These are phyloP conservation scores for Fragum whitleyi DNA, from an alignment of 2,888 invertebrate species.

Conservation along the genomic window DNA sequence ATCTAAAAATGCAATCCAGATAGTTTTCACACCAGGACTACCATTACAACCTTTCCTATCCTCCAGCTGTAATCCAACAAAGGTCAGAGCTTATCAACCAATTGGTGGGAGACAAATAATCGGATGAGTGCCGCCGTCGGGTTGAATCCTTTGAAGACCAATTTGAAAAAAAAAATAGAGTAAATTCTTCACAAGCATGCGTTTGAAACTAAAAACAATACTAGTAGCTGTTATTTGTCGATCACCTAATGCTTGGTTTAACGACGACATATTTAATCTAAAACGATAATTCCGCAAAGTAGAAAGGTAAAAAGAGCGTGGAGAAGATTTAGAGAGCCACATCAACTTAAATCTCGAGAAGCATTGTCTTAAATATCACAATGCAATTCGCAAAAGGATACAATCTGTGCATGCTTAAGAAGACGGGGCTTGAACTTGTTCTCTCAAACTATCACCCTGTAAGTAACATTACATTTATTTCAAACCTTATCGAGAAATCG, in stretches of 20 bases:
- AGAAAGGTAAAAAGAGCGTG: conserved; percentile 11
- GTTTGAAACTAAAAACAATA: background rate
- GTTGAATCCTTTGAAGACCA: background rate
- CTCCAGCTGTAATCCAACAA: no score
- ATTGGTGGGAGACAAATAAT: no score
- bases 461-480: conserved; percentile 30
- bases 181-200: conserved; percentile 19
- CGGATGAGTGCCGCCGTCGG: no score
- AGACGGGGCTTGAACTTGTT: conserved; percentile 48
- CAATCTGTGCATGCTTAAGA: conserved; percentile 42
- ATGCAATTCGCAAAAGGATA: conserved; percentile 28
- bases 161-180: background rate
- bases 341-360: background rate
- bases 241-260: conserved; percentile 28
- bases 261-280: background rate
- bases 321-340: conserved; percentile 1
- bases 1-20: no score
- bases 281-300: conserved; percentile 14
- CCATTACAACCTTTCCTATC: no score
- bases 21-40: no score
- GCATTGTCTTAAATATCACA: no score
- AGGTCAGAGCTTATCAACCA: no score
- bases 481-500: background rate
- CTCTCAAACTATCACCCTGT: no score
- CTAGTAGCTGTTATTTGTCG: conserved; percentile 1